A percentile compares a stretch with the other conserved stretches of the same genome.
Evolutionary conservation across 2,113 vertebrate genomes (phyloP).

Genomic region (Australoheros scitulus): DNA sequence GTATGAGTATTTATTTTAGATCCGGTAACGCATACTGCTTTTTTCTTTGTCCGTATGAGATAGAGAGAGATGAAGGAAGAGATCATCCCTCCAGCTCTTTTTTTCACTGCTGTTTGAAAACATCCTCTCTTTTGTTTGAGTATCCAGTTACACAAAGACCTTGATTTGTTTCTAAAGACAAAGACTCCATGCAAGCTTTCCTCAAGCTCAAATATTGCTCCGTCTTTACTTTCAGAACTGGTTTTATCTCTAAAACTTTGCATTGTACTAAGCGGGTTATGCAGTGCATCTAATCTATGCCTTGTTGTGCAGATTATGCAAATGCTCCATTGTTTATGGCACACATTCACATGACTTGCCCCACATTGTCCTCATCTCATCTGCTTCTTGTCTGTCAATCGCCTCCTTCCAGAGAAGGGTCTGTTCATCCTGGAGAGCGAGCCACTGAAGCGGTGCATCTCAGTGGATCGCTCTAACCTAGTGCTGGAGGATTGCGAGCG

Average conservation of each 20-base stretch:
- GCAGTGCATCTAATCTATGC: background rate
- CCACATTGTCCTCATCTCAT: background rate
- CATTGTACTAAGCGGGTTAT: no score
- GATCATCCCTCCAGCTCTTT: background rate
- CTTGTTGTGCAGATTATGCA: no score
- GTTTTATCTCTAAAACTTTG: background rate
- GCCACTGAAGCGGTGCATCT: constrained; percentile 81
- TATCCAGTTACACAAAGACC: constrained; percentile 39
- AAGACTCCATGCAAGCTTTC: background rate
- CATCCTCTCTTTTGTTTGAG: constrained; percentile 13
- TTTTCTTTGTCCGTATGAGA: background rate
- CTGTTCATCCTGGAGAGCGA: constrained; percentile 88
- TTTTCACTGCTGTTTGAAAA: background rate
- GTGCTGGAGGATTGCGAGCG: constrained; percentile 83
- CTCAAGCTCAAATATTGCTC: constrained; percentile 7
- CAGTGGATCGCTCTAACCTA: constrained; percentile 73
- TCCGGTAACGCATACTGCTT: background rate
- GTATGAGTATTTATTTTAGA: constrained; percentile 4
- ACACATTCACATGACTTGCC: background rate
- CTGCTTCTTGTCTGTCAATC: background rate
- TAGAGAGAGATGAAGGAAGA: background rate
- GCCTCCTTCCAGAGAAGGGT: constrained; percentile 81
- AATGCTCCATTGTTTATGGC: background rate
- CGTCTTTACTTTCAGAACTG: background rate
- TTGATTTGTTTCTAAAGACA: background rate